Conservation (phyloP, 2,113 vertebrate genomes). For the Scalopus aquaticus region DNA sequence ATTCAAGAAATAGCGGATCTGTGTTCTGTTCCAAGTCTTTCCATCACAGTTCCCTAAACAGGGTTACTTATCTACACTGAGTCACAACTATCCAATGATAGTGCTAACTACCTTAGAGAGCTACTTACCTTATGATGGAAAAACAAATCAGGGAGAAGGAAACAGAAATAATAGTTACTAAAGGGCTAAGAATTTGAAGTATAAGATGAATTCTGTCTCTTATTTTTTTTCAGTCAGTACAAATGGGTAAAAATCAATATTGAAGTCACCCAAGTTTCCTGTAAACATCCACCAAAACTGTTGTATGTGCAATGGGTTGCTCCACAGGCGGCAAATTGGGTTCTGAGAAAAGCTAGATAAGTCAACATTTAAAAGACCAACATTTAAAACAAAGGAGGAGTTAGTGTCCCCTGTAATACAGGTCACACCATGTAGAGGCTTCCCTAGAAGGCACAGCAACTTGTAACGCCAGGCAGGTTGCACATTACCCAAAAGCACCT, state of each 20-base stretch:
- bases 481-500: background rate
- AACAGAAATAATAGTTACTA: background rate
- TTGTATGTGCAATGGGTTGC: background rate
- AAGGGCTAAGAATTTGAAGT: background rate
- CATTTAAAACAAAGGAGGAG: background rate
- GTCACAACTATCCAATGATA: background rate
- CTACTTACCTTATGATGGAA: background rate
- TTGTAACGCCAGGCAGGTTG: rapidly evolving
- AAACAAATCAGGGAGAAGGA: background rate
- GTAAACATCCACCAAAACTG: background rate
- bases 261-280: background rate
- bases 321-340: background rate
- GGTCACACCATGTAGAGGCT: rapidly evolving
- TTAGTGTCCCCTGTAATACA: background rate
- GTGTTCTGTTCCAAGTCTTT: background rate
- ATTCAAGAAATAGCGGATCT: background rate
- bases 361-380: background rate
- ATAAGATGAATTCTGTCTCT: background rate
- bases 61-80: background rate
- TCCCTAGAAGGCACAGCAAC: background rate
- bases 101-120: background rate
- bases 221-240: background rate
- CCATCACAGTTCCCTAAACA: background rate
- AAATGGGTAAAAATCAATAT: background rate
- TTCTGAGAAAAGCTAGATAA: background rate